A percentile compares a stretch with the other conserved stretches of the same genome.
Evolutionary conservation across 2,113 vertebrate genomes (phyloP).

Genomic region (Sphaerodactylus townsendi): DNA sequence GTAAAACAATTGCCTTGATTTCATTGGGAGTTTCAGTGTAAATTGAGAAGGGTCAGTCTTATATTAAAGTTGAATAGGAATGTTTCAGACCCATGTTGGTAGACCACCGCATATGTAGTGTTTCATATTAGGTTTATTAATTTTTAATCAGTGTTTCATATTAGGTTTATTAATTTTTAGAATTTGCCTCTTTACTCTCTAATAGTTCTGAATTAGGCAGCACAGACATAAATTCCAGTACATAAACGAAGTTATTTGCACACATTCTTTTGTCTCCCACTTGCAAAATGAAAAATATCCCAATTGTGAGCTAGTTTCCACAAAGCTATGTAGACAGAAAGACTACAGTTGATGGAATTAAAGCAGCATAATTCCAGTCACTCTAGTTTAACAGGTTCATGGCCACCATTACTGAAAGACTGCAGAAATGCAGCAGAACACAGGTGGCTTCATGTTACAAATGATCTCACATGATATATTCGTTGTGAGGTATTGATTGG

Average conservation of each 20-base stretch:
- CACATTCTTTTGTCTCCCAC: conserved; percentile 19
- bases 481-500: neutral
- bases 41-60: neutral
- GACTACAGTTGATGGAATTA: neutral
- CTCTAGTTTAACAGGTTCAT: neutral
- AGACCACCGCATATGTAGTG: neutral
- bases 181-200: conserved; percentile 9
- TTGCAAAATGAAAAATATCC: conserved; percentile 10
- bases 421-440: neutral
- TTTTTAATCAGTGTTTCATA: neutral
- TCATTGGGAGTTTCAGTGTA: neutral
- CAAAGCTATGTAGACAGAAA: neutral
- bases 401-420: neutral
- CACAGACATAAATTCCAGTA: conserved; percentile 5
- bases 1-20: neutral
- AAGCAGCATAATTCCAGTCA: neutral
- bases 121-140: neutral
- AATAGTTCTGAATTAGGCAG: conserved; percentile 9
- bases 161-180: neutral
- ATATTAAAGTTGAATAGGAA: neutral
- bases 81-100: neutral
- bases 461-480: neutral
- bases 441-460: neutral
- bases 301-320: neutral
- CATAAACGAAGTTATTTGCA: conserved; percentile 20